Conservation (phyloP, 2,888 invertebrate species). For the Ctenicera cuprea region DNA sequence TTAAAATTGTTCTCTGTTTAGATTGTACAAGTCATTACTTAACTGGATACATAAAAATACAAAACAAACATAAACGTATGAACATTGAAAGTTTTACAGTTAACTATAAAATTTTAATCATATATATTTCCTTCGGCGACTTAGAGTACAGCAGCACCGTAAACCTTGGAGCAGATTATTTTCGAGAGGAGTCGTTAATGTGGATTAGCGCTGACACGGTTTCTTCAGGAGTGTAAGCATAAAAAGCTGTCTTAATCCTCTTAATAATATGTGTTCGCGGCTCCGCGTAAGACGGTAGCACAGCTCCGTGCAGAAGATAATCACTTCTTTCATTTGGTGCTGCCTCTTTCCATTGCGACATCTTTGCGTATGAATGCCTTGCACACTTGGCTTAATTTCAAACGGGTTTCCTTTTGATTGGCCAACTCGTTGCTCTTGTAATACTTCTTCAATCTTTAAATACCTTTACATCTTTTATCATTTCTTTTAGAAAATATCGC, state of each 20-base stretch:
- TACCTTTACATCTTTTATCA: slow-evolving; percentile 3
- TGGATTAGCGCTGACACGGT: slow-evolving; percentile 53
- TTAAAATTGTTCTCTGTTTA: slow-evolving; percentile 7
- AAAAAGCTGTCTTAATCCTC: slow-evolving; percentile 55
- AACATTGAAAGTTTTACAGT: slow-evolving; percentile 53
- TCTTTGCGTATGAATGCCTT: slow-evolving; percentile 48
- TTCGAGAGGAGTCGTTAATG: slow-evolving; percentile 55
- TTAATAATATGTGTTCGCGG: slow-evolving; percentile 55
- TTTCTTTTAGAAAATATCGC: slow-evolving; percentile 7
- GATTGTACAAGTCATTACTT: slow-evolving; percentile 32
- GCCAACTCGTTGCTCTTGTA: slow-evolving; percentile 28
- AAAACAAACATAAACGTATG: slow-evolving; percentile 43
- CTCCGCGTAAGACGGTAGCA: slow-evolving; percentile 54
- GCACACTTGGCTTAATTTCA: slow-evolving; percentile 51
- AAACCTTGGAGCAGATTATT: slow-evolving; percentile 53
- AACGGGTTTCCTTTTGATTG: slow-evolving; percentile 49
- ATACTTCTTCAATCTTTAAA: background rate
- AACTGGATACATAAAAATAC: slow-evolving; percentile 34
- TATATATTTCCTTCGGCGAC: slow-evolving; percentile 48
- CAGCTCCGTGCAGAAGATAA: slow-evolving; percentile 51
- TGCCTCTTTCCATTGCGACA: slow-evolving; percentile 46
- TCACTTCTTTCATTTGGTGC: slow-evolving; percentile 46
- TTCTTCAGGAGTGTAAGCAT: slow-evolving; percentile 52
- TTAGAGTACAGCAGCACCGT: slow-evolving; percentile 35
- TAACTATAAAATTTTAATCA: slow-evolving; percentile 53